phyloP scores from a whole-genome alignment of 2,888 invertebrate genomes.

The Trypoxylon attenuatum region DNA sequence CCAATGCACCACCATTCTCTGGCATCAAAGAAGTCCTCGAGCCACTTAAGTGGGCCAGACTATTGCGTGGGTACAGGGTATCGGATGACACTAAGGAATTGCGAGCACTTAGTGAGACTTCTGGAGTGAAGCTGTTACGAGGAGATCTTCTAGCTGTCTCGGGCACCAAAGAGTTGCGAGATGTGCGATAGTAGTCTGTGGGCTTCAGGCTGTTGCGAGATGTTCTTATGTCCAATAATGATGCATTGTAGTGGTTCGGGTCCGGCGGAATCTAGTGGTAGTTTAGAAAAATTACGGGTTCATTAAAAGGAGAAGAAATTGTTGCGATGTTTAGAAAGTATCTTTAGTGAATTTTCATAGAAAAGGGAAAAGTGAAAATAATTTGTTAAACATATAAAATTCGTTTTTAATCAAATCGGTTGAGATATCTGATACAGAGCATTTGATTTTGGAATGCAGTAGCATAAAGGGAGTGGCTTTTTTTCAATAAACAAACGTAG shows the following conservation, averaged over 20 bases:
- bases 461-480: no score
- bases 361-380: no score
- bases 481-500: no score
- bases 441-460: no score
- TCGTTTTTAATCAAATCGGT: no score
- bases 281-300: no score
- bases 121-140: constrained; percentile 79
- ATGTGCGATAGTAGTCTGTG: constrained; percentile 74
- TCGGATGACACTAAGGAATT: constrained; percentile 81
- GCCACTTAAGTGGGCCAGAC: constrained; percentile 75
- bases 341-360: no score
- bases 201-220: constrained; percentile 81
- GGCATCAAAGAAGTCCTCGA: constrained; percentile 62
- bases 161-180: constrained; percentile 77
- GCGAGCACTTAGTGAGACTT: constrained; percentile 77
- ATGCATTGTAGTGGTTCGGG: not conserved
- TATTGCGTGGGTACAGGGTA: constrained; percentile 76
- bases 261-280: not conserved
- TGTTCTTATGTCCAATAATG: constrained; percentile 70
- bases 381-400: no score
- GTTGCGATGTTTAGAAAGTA: no score
- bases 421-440: no score
- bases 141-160: no score
- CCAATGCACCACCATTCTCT: constrained; percentile 60
- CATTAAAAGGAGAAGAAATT: no score